Conservation (phyloP, 2,888 invertebrate genomes). For the Sussaba pulchella region DNA sequence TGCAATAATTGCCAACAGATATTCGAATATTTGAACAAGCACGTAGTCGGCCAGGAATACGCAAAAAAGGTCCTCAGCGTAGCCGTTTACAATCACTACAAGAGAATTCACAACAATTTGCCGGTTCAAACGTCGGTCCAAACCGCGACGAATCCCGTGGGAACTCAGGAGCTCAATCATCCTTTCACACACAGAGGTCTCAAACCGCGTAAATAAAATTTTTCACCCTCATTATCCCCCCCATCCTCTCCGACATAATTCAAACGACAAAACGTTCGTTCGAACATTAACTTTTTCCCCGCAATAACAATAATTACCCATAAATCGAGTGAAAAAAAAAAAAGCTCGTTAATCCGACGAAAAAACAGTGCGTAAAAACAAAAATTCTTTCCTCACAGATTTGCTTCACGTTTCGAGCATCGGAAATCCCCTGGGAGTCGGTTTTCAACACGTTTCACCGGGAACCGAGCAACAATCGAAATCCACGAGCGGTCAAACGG, state of each 20-base stretch:
- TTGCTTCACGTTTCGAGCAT: constrained; percentile 94
- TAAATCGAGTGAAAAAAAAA: not conserved
- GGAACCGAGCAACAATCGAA: constrained; percentile 75
- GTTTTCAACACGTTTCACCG: constrained; percentile 83
- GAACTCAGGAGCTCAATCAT: constrained; percentile 88
- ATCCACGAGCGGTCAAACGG: constrained; percentile 71
- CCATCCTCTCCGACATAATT: constrained; percentile 1
- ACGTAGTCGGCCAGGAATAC: constrained; percentile 98
- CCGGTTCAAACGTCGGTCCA: constrained; percentile 84
- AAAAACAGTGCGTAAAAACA: not conserved
- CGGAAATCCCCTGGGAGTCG: constrained; percentile 88
- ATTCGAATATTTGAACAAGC: constrained; percentile 97
- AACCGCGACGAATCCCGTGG: constrained; percentile 80
- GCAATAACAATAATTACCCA: not conserved
- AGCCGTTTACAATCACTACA: constrained; percentile 99
- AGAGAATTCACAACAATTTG: constrained; percentile 97
- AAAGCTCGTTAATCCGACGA: not conserved
- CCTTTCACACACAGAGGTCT: constrained; percentile 90
- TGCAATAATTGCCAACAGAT: constrained; percentile 86
- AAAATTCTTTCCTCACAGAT: constrained; percentile 86
- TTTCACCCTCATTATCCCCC: constrained; percentile 62
- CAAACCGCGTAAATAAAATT: constrained; percentile 82
- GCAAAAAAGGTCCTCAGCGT: constrained; percentile 99
- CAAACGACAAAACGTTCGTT: not conserved
- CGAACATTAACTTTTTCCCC: not conserved